These are phyloP conservation scores for Psilopsiagon aurifrons DNA, from an alignment of 2,113 vertebrate genomes.

Conservation along the genomic window DNA sequence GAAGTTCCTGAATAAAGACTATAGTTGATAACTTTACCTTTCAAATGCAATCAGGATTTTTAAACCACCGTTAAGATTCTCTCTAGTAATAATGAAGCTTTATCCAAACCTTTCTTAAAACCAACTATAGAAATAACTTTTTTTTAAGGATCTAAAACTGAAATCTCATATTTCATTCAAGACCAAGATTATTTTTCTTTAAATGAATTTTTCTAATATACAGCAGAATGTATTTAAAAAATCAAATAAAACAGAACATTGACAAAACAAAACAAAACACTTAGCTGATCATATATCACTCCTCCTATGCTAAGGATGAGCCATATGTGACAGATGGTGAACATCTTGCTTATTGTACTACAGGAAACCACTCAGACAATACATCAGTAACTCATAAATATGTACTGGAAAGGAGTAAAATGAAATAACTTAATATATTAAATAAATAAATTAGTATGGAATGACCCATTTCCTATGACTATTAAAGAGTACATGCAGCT, in stretches of 20 bases:
- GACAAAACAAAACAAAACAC: background rate
- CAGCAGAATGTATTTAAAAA: background rate
- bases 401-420: background rate
- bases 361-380: background rate
- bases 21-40: background rate
- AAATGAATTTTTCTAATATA: background rate
- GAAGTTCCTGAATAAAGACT: background rate
- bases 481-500: background rate
- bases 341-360: background rate
- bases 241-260: background rate
- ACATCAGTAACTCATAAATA: background rate
- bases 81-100: background rate
- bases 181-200: background rate
- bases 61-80: background rate
- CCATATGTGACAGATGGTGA: background rate
- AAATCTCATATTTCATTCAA: background rate
- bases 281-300: background rate
- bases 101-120: background rate
- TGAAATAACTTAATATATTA: background rate
- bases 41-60: background rate
- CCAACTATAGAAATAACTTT: background rate
- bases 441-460: background rate
- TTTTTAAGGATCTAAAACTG: background rate
- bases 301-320: background rate
- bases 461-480: background rate